Percentiles rank a stretch among this genome's conserved stretches.
Conservation (phyloP, 2,113 vertebrate genomes). For the Austrofundulus limnaeus region DNA sequence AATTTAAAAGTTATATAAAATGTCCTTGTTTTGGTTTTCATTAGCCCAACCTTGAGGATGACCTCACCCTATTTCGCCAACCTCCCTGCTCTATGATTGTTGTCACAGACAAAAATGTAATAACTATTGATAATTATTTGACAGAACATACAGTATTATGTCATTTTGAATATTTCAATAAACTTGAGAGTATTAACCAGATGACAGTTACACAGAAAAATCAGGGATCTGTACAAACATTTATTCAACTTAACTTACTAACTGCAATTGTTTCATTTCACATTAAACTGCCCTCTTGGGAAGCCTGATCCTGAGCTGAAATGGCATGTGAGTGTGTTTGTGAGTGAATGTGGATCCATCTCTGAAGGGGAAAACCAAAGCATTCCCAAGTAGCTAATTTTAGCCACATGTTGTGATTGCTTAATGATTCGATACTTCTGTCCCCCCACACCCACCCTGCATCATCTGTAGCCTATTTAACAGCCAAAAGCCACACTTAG, state of each 20-base stretch:
- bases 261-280: not conserved
- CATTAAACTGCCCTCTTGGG: constrained; percentile 2
- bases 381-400: constrained; percentile 47
- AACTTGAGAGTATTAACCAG: not conserved
- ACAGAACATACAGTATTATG: not conserved
- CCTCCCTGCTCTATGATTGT: too few relatives aligned
- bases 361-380: constrained; percentile 8
- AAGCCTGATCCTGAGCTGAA: constrained; percentile 7
- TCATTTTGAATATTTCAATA: not conserved
- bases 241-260: not conserved
- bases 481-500: not conserved
- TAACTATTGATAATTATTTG: too few relatives aligned
- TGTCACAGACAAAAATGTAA: too few relatives aligned
- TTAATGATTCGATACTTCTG: constrained; percentile 12
- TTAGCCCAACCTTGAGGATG: too few relatives aligned
- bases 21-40: too few relatives aligned
- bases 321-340: constrained; percentile 18
- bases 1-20: too few relatives aligned
- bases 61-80: too few relatives aligned
- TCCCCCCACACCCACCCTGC: not conserved
- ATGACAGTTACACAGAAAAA: not conserved
- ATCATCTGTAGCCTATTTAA: constrained; percentile 3
- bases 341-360: constrained; percentile 12
- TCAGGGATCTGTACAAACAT: not conserved
- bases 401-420: constrained; percentile 63